Evolutionary conservation across 2,113 vertebrate genomes (phyloP).

Genomic region (Chauna torquata): DNA sequence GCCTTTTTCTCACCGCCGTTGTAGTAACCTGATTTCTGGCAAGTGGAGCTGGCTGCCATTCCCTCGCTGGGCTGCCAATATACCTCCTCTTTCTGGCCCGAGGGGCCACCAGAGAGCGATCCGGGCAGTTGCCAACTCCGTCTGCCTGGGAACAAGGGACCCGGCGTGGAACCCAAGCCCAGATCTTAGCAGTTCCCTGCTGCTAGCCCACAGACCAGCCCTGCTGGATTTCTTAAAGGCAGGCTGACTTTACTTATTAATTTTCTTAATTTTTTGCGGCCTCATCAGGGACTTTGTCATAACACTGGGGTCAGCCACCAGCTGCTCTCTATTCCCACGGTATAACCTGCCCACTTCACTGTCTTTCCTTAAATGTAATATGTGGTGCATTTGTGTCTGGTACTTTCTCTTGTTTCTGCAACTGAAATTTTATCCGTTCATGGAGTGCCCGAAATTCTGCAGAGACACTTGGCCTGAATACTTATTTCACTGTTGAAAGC

Average conservation of each 20-base stretch:
- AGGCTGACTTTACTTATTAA: background rate
- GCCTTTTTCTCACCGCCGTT: background rate
- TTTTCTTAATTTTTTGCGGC: conserved; percentile 27
- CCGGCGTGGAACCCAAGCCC: background rate
- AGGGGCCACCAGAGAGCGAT: conserved; percentile 11
- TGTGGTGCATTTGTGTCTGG: conserved; percentile 32
- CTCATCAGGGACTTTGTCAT: background rate
- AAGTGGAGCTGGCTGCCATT: background rate
- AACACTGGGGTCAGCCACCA: conserved; percentile 19
- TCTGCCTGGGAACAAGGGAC: conserved; percentile 38
- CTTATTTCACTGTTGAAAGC: conserved; percentile 58
- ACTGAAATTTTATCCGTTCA: conserved; percentile 55
- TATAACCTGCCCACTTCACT: conserved; percentile 43
- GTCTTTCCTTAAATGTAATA: conserved; percentile 35
- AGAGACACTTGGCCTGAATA: conserved; percentile 58
- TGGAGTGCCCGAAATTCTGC: conserved; percentile 60
- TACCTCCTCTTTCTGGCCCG: background rate
- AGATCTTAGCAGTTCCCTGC: background rate
- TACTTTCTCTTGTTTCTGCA: conserved; percentile 66
- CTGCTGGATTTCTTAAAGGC: background rate
- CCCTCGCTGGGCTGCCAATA: background rate
- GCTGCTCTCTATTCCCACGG: conserved; percentile 66
- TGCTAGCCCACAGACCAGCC: background rate
- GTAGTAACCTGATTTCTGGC: background rate
- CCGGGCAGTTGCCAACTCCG: background rate